Evolutionary conservation across 1,140 invertebrate genomes (phyloP), one percentile per base, ranked within the genome.

Genomic region (Anoplophora glabripennis): DNA sequence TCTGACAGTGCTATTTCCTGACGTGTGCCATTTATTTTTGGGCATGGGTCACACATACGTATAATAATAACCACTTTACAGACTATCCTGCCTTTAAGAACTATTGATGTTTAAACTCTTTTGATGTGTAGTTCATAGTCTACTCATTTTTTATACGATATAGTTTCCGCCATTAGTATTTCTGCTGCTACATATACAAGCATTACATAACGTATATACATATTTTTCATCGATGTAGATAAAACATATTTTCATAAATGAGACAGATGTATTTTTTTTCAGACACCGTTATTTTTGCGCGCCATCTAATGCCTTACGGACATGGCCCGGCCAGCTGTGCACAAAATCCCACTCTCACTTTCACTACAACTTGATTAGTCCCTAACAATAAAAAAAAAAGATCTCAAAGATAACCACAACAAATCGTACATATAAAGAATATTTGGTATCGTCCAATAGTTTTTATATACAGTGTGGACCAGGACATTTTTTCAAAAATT

Each of bases 221-320:
- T 71, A 71, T 69, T 69, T 69, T 70, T 71, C 69, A 70, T 73
- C 68, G 61, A 60, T 73, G 71, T 72, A 72, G 51, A 72, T 72
- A 71, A 62, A 65, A 68, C 72, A 73, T 73, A 74, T 74, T 74
- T 74, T 74, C 72, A 71, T 73, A 73, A 66, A 59, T 64, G 72
- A 74, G 71, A 72, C 71, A 74, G 71, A 68, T 53, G 65, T 72
- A 70, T 72, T 70, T 72, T 70, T 66, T 56, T 69, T 70, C 45
- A 54, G 59, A 57, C 38, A 63, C 60, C 14, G 9, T 55, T 55
- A 47, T 52, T 53, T 45, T 61, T 60, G 21, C 44, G 67, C 66
- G 68, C 70, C 72, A 68, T 72, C 68, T 69, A 72, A 66, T 74
- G 72, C 72, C 72, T 74, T 74, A 72, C 53, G 21, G 21, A 28